A percentile compares a stretch with the other conserved stretches of the same genome.
phyloP scores from a whole-genome alignment of 2,113 vertebrate species.

The Xiphophorus hellerii region DNA sequence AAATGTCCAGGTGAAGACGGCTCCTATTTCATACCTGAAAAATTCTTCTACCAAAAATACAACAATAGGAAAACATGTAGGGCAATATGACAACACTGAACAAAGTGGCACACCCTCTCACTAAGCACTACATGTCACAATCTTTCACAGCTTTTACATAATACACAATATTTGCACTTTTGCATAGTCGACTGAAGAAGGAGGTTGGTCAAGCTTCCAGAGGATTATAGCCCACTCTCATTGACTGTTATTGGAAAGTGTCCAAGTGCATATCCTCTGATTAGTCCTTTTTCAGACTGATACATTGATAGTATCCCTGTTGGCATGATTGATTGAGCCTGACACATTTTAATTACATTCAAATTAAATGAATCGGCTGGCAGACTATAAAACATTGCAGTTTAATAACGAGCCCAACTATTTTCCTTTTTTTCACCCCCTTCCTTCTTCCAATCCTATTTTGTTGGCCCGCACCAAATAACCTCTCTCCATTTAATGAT shows the following conservation, averaged over 20 bases:
- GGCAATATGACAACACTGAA: too few relatives aligned
- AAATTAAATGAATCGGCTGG: constrained; percentile 81
- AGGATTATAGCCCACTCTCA: constrained; percentile 48
- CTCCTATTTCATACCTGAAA: too few relatives aligned
- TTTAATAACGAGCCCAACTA: constrained; percentile 76
- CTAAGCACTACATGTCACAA: constrained; percentile 51
- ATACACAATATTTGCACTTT: constrained; percentile 27
- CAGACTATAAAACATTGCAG: constrained; percentile 80
- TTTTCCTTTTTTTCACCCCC: constrained; percentile 52
- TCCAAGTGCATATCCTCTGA: constrained; percentile 59
- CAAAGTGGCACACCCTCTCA: constrained; percentile 45
- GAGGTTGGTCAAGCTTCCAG: constrained; percentile 54
- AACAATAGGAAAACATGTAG: too few relatives aligned
- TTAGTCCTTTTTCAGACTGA: constrained; percentile 70
- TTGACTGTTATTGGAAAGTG: constrained; percentile 69
- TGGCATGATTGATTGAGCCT: constrained; percentile 79
- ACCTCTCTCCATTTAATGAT: constrained; percentile 81
- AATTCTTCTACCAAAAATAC: too few relatives aligned
- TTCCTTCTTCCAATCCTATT: constrained; percentile 76
- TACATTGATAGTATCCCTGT: constrained; percentile 73
- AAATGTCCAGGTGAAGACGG: too few relatives aligned
- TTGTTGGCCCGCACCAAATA: constrained; percentile 73
- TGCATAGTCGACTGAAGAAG: constrained; percentile 39
- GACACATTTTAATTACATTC: constrained; percentile 80
- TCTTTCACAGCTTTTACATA: constrained; percentile 55